phyloP scores from a whole-genome alignment of 1,140 invertebrate genomes.

The Holotrichia oblita region DNA sequence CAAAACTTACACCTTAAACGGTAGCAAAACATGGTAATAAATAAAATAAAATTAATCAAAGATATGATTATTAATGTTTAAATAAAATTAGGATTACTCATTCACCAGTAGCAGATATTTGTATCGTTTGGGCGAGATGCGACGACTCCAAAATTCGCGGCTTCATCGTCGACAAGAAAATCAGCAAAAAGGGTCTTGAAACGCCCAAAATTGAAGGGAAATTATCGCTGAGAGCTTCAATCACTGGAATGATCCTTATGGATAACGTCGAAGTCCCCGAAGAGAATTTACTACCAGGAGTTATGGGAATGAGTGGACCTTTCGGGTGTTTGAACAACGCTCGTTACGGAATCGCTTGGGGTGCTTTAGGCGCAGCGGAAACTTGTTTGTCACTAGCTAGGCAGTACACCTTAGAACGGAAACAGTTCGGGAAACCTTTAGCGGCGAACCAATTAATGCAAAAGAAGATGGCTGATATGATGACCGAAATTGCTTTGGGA shows the following conservation, averaged over 20 bases:
- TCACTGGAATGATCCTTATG: constrained; percentile 97
- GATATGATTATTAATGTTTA: constrained; percentile 9
- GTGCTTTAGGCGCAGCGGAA: constrained; percentile 95
- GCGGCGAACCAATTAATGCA: constrained; percentile 97
- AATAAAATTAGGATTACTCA: constrained; percentile 86
- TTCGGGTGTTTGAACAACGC: constrained; percentile 98
- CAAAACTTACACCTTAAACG: constrained; percentile 86
- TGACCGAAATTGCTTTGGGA: constrained; percentile 93
- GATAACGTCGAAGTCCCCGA: constrained; percentile 94
- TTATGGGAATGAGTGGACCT: constrained; percentile 87
- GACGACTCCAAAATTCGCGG: constrained; percentile 86
- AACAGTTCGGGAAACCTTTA: constrained; percentile 92
- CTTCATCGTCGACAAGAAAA: constrained; percentile 91
- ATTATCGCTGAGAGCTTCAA: constrained; percentile 93
- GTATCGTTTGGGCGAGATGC: constrained; percentile 90
- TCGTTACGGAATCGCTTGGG: constrained; percentile 97
- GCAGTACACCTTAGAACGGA: constrained; percentile 91
- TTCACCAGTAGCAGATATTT: constrained; percentile 92
- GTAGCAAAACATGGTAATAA: constrained; percentile 90
- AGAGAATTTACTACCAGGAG: constrained; percentile 88
- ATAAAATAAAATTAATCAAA: constrained; percentile 41
- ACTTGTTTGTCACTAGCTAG: constrained; percentile 89
- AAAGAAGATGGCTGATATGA: constrained; percentile 97
- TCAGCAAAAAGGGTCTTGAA: constrained; percentile 78
- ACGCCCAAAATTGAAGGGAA: constrained; percentile 98